These are phyloP conservation scores for Semaprochilodus insignis DNA, from an alignment of 2,797 vertebrate genomes.

Conservation along the genomic window DNA sequence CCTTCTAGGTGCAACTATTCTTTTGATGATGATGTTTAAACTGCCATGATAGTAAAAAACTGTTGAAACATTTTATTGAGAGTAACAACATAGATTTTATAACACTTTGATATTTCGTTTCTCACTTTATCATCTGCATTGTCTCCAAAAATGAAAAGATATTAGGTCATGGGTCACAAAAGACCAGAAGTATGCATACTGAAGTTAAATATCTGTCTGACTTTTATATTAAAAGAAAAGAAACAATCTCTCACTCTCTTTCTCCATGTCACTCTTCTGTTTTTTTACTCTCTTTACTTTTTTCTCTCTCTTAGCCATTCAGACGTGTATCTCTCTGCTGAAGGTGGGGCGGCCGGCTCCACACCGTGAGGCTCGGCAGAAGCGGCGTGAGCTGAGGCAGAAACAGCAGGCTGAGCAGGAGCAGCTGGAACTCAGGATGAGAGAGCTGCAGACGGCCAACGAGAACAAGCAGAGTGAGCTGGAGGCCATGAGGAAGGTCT, in stretches of 20 bases:
- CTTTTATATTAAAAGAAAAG: not conserved
- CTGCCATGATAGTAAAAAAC: not conserved
- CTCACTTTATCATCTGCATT: not conserved
- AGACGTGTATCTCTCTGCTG: conserved; percentile 86
- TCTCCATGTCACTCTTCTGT: not conserved
- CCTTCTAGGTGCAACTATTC: too few species aligned
- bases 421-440: conserved; percentile 92
- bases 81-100: not conserved
- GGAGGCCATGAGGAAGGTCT: conserved; percentile 92
- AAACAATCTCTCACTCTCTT: not conserved
- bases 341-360: conserved; percentile 83
- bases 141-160: not conserved
- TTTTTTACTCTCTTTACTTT: not conserved
- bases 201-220: not conserved
- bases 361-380: conserved; percentile 89
- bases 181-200: too few species aligned
- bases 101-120: not conserved
- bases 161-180: too few species aligned
- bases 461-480: conserved; percentile 93
- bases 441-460: conserved; percentile 89
- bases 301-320: conserved; percentile 79
- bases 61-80: not conserved
- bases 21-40: not conserved
- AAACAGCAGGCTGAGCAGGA: conserved; percentile 90
- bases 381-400: conserved; percentile 85